phyloP scores from a whole-genome alignment of 2,888 invertebrate genomes.

The Euclidia mi region DNA sequence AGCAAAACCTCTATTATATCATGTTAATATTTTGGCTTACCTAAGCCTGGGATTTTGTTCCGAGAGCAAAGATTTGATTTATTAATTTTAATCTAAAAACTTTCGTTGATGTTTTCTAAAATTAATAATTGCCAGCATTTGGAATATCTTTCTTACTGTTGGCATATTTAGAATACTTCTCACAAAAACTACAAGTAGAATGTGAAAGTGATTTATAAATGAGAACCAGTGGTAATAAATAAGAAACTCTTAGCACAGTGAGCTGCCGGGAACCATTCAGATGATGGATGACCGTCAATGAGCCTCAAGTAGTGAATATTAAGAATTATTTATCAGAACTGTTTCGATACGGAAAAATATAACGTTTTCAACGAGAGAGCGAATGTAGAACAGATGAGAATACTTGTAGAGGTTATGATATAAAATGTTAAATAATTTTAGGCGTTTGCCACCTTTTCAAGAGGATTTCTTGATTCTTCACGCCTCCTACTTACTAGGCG shows the following conservation, averaged over 20 bases:
- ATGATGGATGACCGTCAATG: conserved; percentile 76
- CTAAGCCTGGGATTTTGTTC: no score
- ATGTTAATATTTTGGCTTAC: no score
- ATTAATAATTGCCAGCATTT: no score
- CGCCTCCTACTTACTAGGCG: no score
- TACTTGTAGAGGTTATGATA: conserved; percentile 4
- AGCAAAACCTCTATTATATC: no score
- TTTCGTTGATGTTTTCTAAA: no score
- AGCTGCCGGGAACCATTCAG: conserved; percentile 54
- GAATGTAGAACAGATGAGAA: conserved; percentile 29
- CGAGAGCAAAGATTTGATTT: no score
- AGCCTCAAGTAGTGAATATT: conserved; percentile 71
- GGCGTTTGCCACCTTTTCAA: no score
- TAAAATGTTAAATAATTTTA: conserved; percentile 1
- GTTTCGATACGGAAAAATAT: conserved; percentile 58
- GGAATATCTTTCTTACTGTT: no score
- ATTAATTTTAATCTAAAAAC: no score
- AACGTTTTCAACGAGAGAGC: conserved; percentile 36
- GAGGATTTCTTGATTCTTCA: no score
- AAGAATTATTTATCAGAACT: conserved; percentile 71
- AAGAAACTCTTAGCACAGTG: conserved; percentile 53
- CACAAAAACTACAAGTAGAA: background rate
- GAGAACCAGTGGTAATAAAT: conserved; percentile 45
- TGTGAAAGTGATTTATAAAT: background rate
- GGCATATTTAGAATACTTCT: background rate